Evolutionary conservation across 1,140 invertebrate genomes (phyloP), one percentile per base, ranked within the genome.

Genomic region (Drosophila leontia): DNA sequence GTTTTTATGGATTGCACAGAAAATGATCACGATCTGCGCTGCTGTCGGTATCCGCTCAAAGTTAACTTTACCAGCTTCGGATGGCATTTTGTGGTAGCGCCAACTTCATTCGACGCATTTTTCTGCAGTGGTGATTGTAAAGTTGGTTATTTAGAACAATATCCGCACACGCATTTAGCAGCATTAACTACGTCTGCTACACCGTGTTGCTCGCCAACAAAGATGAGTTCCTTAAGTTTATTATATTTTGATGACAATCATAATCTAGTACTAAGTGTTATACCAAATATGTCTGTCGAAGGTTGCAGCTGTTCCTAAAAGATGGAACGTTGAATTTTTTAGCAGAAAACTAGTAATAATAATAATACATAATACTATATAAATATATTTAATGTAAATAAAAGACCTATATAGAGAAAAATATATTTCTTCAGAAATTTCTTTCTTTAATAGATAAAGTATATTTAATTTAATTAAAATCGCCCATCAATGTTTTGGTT

Each of bases 81-180:
- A 12, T 99, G 98, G 98, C 98, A 99, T 86, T 99, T 98, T 97
- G 98, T 99, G 82, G 98, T 99, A 39, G 98, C 98, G 0, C 99
- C 99, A 0, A 97, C 97, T 82, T 95, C 96, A 76, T 99, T 99
- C 93, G 96, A 99, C 87, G 98, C 99, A 17, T 98, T 98, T 94
- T 99, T 98, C 93, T 99, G 99, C 94, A 96, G 96, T 65, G 99
- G 99, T 4, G 97, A 99, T 82, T 99, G 99, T 94, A 96, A 97
- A 1, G 97, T 96, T 93, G 95, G 96, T 4, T 97, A 98, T 92
- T 93, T 98, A 23, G 97, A 98, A 80, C 96, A 97, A 83, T 96
- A 99, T 92, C 96, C 98, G 3, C 98, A 99, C 93, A 99, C 98
- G 23, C 98, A 99, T 93, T 94, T 99, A 84, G 96, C 98, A 39